Conservation (phyloP, 2,113 vertebrate species). For the Grus americana region DNA sequence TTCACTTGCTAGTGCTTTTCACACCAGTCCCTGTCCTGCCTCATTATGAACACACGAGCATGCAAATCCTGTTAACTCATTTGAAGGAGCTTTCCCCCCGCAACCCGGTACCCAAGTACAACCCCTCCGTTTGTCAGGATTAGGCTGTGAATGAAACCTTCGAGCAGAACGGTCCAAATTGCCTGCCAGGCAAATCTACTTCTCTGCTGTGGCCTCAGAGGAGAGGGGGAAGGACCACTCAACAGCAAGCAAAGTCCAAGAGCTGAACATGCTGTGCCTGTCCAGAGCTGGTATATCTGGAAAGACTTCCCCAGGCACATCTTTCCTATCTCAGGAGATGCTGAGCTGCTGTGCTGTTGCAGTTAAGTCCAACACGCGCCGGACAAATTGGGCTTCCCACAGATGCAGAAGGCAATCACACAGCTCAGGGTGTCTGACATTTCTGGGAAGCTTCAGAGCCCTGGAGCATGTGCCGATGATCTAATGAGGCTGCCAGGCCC, state of each 20-base stretch:
- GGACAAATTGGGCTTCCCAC: not conserved
- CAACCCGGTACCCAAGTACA: not conserved
- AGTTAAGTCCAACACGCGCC: not conserved
- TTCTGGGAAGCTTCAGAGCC: not conserved
- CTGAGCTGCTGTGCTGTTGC: not conserved
- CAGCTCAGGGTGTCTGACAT: not conserved
- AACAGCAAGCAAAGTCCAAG: not conserved
- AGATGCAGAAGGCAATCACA: not conserved
- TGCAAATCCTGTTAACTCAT: not conserved
- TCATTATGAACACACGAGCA: not conserved
- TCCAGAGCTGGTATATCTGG: not conserved
- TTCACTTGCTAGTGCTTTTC: not conserved
- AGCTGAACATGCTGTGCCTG: not conserved
- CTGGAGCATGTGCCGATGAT: not conserved
- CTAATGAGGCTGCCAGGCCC: not conserved
- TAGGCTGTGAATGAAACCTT: not conserved
- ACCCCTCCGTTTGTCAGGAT: not conserved
- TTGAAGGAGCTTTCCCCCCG: not conserved
- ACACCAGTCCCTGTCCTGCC: not conserved
- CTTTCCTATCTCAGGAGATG: rapidly evolving
- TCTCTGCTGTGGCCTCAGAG: not conserved
- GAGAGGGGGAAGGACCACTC: not conserved
- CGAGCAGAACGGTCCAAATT: not conserved
- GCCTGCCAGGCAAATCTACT: not conserved
- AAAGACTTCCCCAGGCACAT: not conserved